Base-by-base conservation (phyloP, 1,140 invertebrate genomes). In the Diprion similis region DNA sequence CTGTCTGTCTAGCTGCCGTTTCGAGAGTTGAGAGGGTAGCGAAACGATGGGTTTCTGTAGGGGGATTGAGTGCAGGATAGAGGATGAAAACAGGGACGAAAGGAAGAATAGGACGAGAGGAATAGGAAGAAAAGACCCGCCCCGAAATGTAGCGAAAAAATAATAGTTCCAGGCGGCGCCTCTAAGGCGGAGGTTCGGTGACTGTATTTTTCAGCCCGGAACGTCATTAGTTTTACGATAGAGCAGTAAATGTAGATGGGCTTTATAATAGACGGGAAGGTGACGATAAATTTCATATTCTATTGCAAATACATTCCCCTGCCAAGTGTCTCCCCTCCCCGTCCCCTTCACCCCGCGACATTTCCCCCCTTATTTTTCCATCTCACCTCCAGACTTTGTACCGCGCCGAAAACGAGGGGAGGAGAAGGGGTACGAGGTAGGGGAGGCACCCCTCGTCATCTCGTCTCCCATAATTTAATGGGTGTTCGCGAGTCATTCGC, bases 281-380 rank as follows among this genome's bases (percentile, higher is more conserved):
- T 79, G 76, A 78, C 80, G 78, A 84, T 85, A 84, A 84, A 86
- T 84, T 84, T 82, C 74, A 78, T 82, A 85, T 85, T 85, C 81
- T 79, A 84, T 79, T 82, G 77, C 78, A 69, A 75, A 79, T 77
- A 75, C 76, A 81, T 81, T 80, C 78, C 74, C 77, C 51, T 8
- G 11, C 51, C 51, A 59, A 15, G 11, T 59, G 11, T 17, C 51
- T 15, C 51, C 51, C 51, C 6, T 59, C n/a, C n/a, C 51, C 51
- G 4, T 59, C 6, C 51, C 51, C n/a, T 17, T 59, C 24, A 37
- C 6, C 24, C 24, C 24, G 24, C 24, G 24, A 37, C 24, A 37
- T 37, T 37, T 4, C 24, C 24, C 1, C 24, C 24, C 24, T 37
- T 37, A 37, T 37, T 37, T 37, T 37, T 37, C 24, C 24, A 37